Evolutionary conservation across 2,888 invertebrate species (phyloP).

Genomic region (Gryllus longicercus): DNA sequence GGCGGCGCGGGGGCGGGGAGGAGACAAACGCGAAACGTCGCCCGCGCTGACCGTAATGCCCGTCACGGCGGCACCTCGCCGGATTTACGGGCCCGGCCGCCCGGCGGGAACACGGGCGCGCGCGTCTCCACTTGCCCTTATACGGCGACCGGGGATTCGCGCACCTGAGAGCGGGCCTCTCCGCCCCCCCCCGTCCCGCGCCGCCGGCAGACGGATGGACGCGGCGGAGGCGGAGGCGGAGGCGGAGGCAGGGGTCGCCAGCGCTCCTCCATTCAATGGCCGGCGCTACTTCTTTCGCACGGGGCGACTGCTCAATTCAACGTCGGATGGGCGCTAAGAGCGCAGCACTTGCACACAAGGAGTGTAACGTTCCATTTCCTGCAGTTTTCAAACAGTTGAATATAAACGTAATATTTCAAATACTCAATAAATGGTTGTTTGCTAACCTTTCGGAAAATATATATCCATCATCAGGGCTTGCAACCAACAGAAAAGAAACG

Average conservation of each 20-base stretch:
- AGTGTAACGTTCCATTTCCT: too few species aligned
- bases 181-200: background rate
- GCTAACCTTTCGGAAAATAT: too few species aligned
- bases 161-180: background rate
- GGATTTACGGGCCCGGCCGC: background rate
- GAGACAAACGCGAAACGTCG: constrained; percentile 17
- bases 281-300: too few species aligned
- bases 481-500: too few species aligned
- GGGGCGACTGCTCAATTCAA: too few species aligned
- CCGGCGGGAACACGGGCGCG: background rate
- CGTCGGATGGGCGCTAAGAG: too few species aligned
- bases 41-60: constrained; percentile 9
- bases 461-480: too few species aligned
- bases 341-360: too few species aligned
- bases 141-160: background rate
- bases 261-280: too few species aligned
- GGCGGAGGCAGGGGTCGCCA: background rate
- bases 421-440: too few species aligned
- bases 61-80: constrained; percentile 1
- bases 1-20: background rate
- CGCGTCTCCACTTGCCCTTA: constrained; percentile 3
- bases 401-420: too few species aligned
- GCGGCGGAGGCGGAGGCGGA: background rate
- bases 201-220: background rate
- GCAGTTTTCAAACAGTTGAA: too few species aligned